These are phyloP conservation scores for Polyploca ridens DNA, from an alignment of 2,888 invertebrate genomes.

Conservation along the genomic window DNA sequence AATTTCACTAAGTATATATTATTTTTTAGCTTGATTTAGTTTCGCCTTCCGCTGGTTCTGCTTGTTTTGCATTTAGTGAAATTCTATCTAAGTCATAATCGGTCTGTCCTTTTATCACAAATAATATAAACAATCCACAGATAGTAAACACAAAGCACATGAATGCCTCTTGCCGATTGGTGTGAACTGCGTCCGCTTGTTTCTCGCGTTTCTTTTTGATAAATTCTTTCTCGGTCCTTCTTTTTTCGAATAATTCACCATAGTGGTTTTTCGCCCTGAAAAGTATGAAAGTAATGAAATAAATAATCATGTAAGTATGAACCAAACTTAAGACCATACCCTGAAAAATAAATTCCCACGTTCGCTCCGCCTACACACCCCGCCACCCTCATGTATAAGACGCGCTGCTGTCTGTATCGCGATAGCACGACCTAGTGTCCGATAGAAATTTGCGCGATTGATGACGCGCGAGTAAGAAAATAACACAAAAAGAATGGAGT, in stretches of 20 bases:
- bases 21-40: conserved; percentile 17
- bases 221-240: conserved; percentile 55
- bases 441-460: no score
- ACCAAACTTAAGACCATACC: no score
- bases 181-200: conserved; percentile 24
- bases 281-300: conserved; percentile 22
- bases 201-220: conserved; percentile 42
- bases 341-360: no score
- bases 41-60: conserved; percentile 1
- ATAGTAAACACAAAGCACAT: conserved; percentile 52
- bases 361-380: no score
- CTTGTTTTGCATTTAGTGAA: conserved; percentile 16
- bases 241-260: conserved; percentile 61
- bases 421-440: no score
- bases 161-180: conserved; percentile 54
- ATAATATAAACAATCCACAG: conserved; percentile 45
- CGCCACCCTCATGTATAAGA: no score
- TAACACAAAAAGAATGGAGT: no score
- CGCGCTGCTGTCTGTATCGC: no score
- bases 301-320: background rate
- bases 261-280: conserved; percentile 83
- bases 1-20: background rate
- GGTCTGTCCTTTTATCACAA: conserved; percentile 52
- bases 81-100: conserved; percentile 57
- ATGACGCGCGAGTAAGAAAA: no score